Percentiles rank a stretch among this genome's conserved stretches.
These are phyloP conservation scores for Tamandua tetradactyla DNA, from an alignment of 2,797 vertebrate species.

Conservation along the genomic window DNA sequence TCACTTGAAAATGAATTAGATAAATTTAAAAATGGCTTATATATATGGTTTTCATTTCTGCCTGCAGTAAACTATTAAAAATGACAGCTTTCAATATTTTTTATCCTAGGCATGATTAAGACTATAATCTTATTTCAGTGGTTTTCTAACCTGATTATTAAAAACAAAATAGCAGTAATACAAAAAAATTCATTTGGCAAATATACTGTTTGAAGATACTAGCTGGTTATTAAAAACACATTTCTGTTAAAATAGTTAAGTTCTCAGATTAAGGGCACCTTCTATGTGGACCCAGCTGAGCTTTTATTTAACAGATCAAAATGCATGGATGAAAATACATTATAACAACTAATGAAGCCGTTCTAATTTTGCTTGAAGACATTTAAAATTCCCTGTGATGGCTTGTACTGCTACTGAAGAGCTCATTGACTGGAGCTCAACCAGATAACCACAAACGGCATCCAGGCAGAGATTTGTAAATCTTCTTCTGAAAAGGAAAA, in stretches of 20 bases:
- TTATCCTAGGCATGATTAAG: conserved; percentile 56
- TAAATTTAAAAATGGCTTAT: background rate
- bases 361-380: conserved; percentile 96
- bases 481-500: conserved; percentile 87
- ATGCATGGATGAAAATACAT: conserved; percentile 21
- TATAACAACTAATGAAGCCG: conserved; percentile 89
- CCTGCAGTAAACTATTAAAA: conserved; percentile 40
- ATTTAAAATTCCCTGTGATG: conserved; percentile 95
- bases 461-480: conserved; percentile 97
- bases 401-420: conserved; percentile 90
- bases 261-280: conserved; percentile 62
- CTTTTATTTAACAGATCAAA: conserved; percentile 76
- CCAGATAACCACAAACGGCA: conserved; percentile 95
- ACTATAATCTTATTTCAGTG: conserved; percentile 64
- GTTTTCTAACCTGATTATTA: conserved; percentile 21
- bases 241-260: conserved; percentile 58
- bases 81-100: conserved; percentile 65
- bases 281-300: conserved; percentile 60
- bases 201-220: conserved; percentile 72
- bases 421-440: conserved; percentile 96
- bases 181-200: conserved; percentile 74
- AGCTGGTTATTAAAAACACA: conserved; percentile 66
- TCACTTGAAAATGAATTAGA: conserved; percentile 42
- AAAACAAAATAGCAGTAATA: conserved; percentile 68
- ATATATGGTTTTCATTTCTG: background rate